These are phyloP conservation scores for Caenorhabditis tropicalis DNA, from an alignment of 1,140 invertebrate species.

Conservation along the genomic window DNA sequence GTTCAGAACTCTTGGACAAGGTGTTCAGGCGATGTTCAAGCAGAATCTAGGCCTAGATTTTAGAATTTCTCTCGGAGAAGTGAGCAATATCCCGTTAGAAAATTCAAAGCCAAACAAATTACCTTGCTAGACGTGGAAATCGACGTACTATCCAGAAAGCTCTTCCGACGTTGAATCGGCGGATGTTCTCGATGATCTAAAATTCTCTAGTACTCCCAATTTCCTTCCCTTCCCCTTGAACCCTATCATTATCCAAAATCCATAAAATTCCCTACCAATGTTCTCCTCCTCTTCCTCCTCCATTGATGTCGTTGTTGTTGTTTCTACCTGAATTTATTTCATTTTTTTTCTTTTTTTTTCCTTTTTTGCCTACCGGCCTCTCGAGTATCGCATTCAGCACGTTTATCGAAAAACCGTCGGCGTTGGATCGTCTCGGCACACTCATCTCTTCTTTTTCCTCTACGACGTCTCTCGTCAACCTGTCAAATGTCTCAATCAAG, in stretches of 20 bases:
- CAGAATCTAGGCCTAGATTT: too few species aligned
- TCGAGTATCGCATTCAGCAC: slow-evolving; percentile 16
- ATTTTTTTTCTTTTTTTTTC: background rate
- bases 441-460: background rate
- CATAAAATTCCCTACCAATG: background rate
- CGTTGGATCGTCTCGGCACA: slow-evolving; percentile 13
- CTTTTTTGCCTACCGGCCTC: background rate
- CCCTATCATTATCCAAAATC: background rate
- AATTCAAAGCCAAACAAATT: background rate
- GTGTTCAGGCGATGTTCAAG: too few species aligned
- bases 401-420: slow-evolving; percentile 13
- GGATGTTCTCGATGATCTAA: too few species aligned
- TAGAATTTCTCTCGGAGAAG: too few species aligned
- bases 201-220: too few species aligned
- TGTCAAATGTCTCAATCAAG: background rate
- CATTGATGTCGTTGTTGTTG: background rate
- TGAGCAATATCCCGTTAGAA: too few species aligned
- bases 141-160: background rate
- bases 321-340: background rate
- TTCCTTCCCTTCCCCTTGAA: background rate
- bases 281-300: background rate
- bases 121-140: slow-evolving; percentile 17
- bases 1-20: too few species aligned
- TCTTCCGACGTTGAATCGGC: too few species aligned
- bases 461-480: background rate